Conservation (phyloP, 2,888 invertebrate genomes). For the Cephus rjabovi region DNA sequence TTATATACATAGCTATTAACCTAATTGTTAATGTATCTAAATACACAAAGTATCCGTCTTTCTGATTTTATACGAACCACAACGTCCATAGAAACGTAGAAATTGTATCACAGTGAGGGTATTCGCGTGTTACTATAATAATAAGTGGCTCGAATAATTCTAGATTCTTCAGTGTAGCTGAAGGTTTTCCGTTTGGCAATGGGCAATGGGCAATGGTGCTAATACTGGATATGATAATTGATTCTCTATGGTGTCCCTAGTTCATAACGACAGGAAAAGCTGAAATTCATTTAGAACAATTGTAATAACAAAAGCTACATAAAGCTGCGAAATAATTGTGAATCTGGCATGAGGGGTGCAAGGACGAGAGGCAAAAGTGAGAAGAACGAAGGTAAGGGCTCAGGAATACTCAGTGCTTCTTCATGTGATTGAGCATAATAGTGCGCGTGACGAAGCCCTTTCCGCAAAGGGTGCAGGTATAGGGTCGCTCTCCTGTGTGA, state of each 20-base stretch:
- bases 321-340: no score
- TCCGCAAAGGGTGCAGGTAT: constrained; percentile 63
- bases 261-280: background rate
- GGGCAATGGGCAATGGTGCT: no score
- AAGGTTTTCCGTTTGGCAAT: no score
- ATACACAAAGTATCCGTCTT: no score
- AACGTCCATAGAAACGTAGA: constrained; percentile 24
- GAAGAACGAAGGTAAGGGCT: background rate
- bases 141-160: background rate
- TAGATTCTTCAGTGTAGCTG: no score
- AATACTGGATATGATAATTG: no score
- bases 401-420: constrained; percentile 52
- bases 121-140: constrained; percentile 14
- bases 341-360: no score
- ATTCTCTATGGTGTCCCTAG: no score
- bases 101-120: constrained; percentile 45
- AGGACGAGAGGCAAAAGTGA: background rate
- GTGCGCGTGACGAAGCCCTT: constrained; percentile 65
- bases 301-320: background rate
- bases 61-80: no score
- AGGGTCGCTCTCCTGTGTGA: constrained; percentile 64
- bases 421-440: constrained; percentile 66
- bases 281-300: constrained; percentile 15
- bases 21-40: no score
- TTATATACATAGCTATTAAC: no score